phyloP scores from a whole-genome alignment of 1,140 invertebrate species.

The Mizuhopecten yessoensis region DNA sequence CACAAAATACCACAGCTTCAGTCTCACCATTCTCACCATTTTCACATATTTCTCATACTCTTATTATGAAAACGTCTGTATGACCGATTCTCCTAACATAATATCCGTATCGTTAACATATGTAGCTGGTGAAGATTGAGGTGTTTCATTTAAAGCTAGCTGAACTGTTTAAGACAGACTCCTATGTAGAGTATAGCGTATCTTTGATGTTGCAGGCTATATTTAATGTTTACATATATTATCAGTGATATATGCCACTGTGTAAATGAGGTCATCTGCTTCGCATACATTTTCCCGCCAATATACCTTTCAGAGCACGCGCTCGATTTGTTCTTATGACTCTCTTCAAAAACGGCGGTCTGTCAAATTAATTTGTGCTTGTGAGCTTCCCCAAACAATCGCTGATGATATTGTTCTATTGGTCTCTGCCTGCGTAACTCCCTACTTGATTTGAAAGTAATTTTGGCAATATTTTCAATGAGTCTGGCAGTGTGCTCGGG shows the following conservation, averaged over 20 bases:
- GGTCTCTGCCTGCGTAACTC: background rate
- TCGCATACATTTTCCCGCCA: conserved; percentile 4
- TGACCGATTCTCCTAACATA: background rate
- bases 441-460: background rate
- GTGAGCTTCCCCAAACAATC: background rate
- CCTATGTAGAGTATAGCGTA: background rate
- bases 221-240: conserved; percentile 19
- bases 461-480: background rate
- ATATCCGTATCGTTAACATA: background rate
- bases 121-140: background rate
- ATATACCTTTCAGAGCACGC: conserved; percentile 4
- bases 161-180: background rate
- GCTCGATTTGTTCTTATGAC: background rate
- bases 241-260: background rate
- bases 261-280: background rate
- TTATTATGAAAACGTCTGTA: background rate
- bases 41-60: background rate
- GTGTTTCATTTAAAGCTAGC: background rate
- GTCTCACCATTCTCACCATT: background rate
- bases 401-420: background rate
- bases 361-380: conserved; percentile 39
- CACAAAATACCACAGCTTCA: background rate
- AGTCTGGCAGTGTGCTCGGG: background rate
- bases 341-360: background rate
- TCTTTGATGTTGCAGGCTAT: background rate